Conservation (phyloP, 2,113 vertebrate species). For the Sinosuthora webbiana region DNA sequence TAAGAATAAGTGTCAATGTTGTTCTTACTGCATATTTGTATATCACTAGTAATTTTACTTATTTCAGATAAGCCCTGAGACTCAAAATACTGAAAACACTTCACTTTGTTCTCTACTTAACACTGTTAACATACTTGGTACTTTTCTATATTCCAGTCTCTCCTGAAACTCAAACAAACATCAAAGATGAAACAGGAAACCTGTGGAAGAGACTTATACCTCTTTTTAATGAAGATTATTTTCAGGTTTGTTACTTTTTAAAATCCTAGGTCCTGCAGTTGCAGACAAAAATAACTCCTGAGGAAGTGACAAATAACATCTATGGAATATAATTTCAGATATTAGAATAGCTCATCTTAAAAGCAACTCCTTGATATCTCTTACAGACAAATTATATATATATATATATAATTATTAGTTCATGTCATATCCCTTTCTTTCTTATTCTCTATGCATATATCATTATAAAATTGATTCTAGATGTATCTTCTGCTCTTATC, state of each 20-base stretch:
- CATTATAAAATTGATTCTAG: neutral
- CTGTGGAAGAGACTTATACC: slow-evolving; percentile 17
- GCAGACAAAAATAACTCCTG: neutral
- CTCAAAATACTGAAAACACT: slow-evolving; percentile 6
- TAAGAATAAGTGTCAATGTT: neutral
- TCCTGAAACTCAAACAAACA: slow-evolving; percentile 52
- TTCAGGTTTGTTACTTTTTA: slow-evolving; percentile 53
- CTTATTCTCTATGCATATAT: neutral
- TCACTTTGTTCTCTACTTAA: slow-evolving; percentile 20
- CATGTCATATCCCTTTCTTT: neutral
- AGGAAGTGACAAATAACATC: slow-evolving; percentile 31
- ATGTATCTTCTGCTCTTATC: neutral
- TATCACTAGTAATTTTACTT: neutral
- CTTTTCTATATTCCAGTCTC: neutral
- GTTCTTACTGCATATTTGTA: neutral
- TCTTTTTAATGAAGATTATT: slow-evolving; percentile 49
- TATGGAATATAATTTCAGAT: slow-evolving; percentile 34
- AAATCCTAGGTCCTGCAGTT: slow-evolving; percentile 32
- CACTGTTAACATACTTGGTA: neutral
- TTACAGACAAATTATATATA: neutral
- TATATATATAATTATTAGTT: neutral
- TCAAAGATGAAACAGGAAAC: slow-evolving; percentile 51
- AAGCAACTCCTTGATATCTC: slow-evolving; percentile 10
- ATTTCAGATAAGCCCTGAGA: neutral
- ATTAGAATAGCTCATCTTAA: slow-evolving; percentile 19